phyloP scores from a whole-genome alignment of 1,140 invertebrate species.

The Pseudomyrmex concolor region DNA sequence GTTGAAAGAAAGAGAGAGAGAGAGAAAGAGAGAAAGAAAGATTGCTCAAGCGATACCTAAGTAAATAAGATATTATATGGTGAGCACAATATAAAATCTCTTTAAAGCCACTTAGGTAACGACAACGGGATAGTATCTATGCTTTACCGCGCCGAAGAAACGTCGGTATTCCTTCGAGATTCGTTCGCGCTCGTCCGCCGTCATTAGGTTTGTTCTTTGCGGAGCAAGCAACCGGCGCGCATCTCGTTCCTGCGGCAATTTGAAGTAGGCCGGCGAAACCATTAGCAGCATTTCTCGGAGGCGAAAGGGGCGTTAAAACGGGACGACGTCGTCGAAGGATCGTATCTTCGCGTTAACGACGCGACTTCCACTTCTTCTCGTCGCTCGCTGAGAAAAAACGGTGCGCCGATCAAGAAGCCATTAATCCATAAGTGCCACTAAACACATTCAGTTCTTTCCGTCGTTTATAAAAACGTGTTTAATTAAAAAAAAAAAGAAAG shows the following conservation, averaged over 20 bases:
- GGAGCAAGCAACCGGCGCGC: slow-evolving; percentile 51
- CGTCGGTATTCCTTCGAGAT: slow-evolving; percentile 8
- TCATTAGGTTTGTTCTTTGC: slow-evolving; percentile 49
- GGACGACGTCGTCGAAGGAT: slow-evolving; percentile 56
- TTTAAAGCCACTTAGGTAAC: slow-evolving; percentile 54
- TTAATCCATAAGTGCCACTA: neutral
- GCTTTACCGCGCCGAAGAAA: slow-evolving; percentile 20
- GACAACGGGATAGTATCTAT: slow-evolving; percentile 18
- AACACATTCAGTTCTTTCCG: neutral
- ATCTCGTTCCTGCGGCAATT: slow-evolving; percentile 59
- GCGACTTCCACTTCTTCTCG: slow-evolving; percentile 37
- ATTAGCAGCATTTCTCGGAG: slow-evolving; percentile 63
- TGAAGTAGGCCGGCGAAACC: slow-evolving; percentile 60
- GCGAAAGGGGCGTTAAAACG: slow-evolving; percentile 63
- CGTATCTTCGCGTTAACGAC: slow-evolving; percentile 62
- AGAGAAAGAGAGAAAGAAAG: slow-evolving; percentile 3
- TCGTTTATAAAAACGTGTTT: neutral
- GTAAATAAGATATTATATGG: slow-evolving; percentile 43
- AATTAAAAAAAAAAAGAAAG: too few species aligned
- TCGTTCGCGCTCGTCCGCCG: slow-evolving; percentile 48
- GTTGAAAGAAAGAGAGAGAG: too few species aligned
- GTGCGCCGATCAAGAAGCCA: neutral
- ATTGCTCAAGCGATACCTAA: neutral
- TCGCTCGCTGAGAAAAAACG: slow-evolving; percentile 3
- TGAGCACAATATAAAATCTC: neutral